phyloP scores from a whole-genome alignment of 2,113 vertebrate genomes.

The Myrmecobius fasciatus region DNA sequence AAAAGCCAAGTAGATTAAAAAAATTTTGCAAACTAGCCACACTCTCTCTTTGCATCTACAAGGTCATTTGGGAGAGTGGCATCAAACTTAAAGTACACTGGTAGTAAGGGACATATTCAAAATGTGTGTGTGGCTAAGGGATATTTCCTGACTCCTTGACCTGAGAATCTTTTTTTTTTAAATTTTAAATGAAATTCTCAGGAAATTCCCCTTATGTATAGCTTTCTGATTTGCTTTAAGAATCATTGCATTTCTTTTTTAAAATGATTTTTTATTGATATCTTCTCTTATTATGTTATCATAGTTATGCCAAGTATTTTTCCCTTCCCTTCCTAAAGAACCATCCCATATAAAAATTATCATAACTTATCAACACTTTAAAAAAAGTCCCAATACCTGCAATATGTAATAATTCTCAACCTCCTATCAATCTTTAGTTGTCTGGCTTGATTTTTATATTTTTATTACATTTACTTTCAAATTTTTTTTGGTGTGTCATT shows the following conservation, averaged over 20 bases:
- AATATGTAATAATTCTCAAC: too few relatives aligned
- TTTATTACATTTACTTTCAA: too few relatives aligned
- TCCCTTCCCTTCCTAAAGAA: too few relatives aligned
- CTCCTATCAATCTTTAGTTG: too few relatives aligned
- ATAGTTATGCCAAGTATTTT: too few relatives aligned
- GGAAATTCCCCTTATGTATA: background rate
- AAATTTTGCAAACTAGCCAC: background rate
- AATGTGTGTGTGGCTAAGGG: background rate
- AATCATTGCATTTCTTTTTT: background rate
- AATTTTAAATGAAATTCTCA: background rate
- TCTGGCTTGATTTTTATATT: too few relatives aligned
- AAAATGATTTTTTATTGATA: too few relatives aligned
- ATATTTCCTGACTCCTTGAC: background rate
- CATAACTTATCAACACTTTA: too few relatives aligned
- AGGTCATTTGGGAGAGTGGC: background rate
- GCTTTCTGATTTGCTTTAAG: background rate
- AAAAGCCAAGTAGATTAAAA: background rate
- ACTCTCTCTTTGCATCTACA: background rate
- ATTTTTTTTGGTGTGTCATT: background rate
- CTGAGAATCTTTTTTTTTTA: background rate
- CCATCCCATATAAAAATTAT: too few relatives aligned
- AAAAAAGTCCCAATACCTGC: too few relatives aligned
- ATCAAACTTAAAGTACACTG: too few relatives aligned
- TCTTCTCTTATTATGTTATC: too few relatives aligned
- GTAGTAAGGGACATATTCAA: background rate